These are phyloP conservation scores for Embidobia sp. DNA, from an alignment of 2,888 invertebrate genomes.

Conservation along the genomic window DNA sequence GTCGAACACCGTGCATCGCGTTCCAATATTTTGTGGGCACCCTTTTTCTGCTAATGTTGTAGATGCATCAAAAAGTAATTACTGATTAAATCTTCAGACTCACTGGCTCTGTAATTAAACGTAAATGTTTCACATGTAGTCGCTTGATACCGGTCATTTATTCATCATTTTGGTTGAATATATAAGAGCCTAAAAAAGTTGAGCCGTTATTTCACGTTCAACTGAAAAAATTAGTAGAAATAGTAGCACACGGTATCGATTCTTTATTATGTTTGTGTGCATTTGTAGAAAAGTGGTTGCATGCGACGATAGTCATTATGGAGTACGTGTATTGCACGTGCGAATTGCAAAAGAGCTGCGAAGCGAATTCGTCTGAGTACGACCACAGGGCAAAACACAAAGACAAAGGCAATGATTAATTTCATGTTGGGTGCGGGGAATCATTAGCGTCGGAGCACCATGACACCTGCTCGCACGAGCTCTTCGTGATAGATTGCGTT, in stretches of 20 bases:
- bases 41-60: no score
- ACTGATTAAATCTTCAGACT: no score
- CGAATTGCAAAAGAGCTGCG: constrained; percentile 63
- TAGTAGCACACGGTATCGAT: constrained; percentile 35
- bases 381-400: constrained; percentile 69
- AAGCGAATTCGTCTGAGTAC: constrained; percentile 54
- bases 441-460: constrained; percentile 79
- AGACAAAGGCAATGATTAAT: constrained; percentile 81
- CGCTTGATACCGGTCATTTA: no score
- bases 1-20: no score
- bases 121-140: no score
- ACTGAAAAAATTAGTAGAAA: no score
- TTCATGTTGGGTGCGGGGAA: constrained; percentile 77
- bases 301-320: constrained; percentile 49
- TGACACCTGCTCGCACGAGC: constrained; percentile 80
- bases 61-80: no score
- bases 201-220: no score
- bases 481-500: constrained; percentile 78
- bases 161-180: no score
- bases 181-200: no score
- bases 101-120: no score
- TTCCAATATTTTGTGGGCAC: no score
- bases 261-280: constrained; percentile 12
- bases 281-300: constrained; percentile 42
- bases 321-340: constrained; percentile 37